phyloP scores from a whole-genome alignment of 2,797 vertebrate genomes.

The Mormyrops boulengeri region DNA sequence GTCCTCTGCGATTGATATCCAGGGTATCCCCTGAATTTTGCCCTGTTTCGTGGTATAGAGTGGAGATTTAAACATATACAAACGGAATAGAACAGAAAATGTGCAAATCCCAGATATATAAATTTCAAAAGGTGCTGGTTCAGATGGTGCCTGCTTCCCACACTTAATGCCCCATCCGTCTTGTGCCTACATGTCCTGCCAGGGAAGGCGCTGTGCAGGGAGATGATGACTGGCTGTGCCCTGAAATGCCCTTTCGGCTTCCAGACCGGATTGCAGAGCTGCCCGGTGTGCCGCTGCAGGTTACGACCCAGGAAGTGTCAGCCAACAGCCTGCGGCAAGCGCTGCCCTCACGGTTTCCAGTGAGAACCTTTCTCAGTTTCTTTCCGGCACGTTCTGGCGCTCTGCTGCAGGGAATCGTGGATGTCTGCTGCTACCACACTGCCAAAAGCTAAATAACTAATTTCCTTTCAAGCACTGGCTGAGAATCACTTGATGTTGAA shows the following conservation, averaged over 20 bases:
- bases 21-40: not conserved
- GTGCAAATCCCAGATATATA: not conserved
- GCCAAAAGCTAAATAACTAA: not conserved
- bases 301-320: conserved; percentile 66
- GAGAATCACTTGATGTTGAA: not conserved
- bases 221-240: conserved; percentile 57
- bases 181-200: conserved; percentile 8
- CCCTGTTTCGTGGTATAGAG: not conserved
- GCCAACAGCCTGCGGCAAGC: conserved; percentile 63
- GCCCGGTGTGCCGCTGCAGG: conserved; percentile 69
- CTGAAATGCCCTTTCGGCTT: conserved; percentile 67
- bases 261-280: conserved; percentile 60
- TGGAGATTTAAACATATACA: not conserved
- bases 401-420: not conserved
- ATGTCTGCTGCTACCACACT: not conserved
- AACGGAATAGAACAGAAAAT: not conserved
- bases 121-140: not conserved
- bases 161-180: not conserved
- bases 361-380: conserved; percentile 45
- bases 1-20: not conserved
- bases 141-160: not conserved
- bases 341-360: conserved; percentile 70
- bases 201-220: conserved; percentile 63
- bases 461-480: not conserved
- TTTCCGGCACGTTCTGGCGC: not conserved